These are phyloP conservation scores for Latrodectus hesperus DNA, from an alignment of 2,888 invertebrate species.

Conservation along the genomic window DNA sequence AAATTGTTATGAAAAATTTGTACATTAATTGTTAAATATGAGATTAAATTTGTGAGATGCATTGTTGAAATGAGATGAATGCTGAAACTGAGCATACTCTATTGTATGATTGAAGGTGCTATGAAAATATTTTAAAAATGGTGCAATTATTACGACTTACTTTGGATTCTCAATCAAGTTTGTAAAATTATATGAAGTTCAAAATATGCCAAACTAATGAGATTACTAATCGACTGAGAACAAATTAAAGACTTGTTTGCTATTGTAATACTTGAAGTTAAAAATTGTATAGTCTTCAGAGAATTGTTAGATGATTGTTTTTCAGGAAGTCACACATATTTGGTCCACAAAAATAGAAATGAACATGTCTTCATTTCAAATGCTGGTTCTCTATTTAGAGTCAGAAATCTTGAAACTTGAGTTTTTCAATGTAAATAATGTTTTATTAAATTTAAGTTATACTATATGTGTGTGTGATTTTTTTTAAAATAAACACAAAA, in stretches of 20 bases:
- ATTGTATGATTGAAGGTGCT: constrained; percentile 43
- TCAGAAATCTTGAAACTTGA: constrained; percentile 29
- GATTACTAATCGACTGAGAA: constrained; percentile 21
- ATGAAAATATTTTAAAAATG: constrained; percentile 22
- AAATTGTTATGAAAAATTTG: background rate
- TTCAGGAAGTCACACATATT: background rate
- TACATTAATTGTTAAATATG: constrained; percentile 1
- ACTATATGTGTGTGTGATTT: background rate
- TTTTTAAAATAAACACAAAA: background rate
- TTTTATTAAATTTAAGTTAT: constrained; percentile 67
- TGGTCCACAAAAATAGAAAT: background rate
- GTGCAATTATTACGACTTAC: constrained; percentile 33
- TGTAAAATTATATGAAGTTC: constrained; percentile 46
- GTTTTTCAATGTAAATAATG: constrained; percentile 61
- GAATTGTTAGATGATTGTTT: constrained; percentile 17
- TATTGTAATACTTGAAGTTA: constrained; percentile 23
- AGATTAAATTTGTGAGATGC: background rate
- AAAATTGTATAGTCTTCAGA: constrained; percentile 33
- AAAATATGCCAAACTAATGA: constrained; percentile 55
- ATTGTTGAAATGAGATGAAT: constrained; percentile 2
- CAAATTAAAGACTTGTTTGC: constrained; percentile 51
- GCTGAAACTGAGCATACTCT: background rate
- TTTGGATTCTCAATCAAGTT: constrained; percentile 21
- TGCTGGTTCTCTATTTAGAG: constrained; percentile 33
- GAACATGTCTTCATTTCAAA: constrained; percentile 16